Conservation (phyloP, 2,113 vertebrate genomes). For the Ammodytes dubius region DNA sequence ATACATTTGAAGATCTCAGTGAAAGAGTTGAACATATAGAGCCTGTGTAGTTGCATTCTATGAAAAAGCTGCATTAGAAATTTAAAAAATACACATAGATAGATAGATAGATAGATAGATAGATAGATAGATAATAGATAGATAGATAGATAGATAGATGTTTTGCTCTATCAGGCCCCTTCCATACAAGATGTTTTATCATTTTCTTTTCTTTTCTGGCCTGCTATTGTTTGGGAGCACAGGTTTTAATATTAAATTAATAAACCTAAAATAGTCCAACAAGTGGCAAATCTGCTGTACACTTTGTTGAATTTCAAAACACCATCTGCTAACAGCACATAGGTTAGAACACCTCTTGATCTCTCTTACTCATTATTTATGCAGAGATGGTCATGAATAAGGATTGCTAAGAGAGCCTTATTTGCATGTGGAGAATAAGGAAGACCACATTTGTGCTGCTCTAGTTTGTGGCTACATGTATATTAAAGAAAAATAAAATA, state of each 20-base stretch:
- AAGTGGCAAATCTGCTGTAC: neutral
- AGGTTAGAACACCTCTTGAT: constrained; percentile 21
- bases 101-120: neutral
- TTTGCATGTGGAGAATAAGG: constrained; percentile 12
- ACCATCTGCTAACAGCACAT: constrained; percentile 22
- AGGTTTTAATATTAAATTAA: neutral
- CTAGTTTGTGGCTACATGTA: neutral
- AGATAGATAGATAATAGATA: neutral
- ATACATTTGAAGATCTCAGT: constrained; percentile 53
- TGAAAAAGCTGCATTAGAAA: neutral
- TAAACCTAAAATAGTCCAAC: neutral
- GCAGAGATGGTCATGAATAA: constrained; percentile 11
- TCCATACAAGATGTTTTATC: too few relatives aligned
- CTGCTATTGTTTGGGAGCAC: neutral
- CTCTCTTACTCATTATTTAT: constrained; percentile 7
- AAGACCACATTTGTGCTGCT: neutral
- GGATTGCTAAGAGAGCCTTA: constrained; percentile 5
- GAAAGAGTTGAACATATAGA: constrained; percentile 25
- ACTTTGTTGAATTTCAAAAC: constrained; percentile 15
- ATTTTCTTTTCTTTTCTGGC: neutral
- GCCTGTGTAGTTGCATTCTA: neutral
- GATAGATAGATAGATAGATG: neutral
- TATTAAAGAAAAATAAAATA: neutral
- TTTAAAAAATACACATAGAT: neutral
- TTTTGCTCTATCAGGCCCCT: too few relatives aligned